Evolutionary conservation across 2,888 invertebrate genomes (phyloP).

Genomic region (Cosmia trapezina): DNA sequence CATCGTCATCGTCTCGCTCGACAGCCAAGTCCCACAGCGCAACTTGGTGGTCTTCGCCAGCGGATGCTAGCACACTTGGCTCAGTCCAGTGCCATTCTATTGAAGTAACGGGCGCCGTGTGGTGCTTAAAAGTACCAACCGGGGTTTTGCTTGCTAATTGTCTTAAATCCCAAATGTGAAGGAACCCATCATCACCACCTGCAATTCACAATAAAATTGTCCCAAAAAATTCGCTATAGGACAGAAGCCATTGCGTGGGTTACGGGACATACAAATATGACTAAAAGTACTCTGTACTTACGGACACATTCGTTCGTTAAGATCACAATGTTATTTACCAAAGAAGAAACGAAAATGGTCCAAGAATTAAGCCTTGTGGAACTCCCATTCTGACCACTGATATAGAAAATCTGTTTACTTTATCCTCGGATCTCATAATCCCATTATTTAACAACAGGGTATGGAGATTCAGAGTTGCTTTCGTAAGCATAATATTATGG

Average conservation of each 20-base stretch:
- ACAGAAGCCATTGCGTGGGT: neutral
- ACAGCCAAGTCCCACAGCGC: constrained; percentile 99
- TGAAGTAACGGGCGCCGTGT: constrained; percentile 97
- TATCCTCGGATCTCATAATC: neutral
- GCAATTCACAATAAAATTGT: constrained; percentile 52
- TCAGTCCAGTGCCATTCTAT: constrained; percentile 99
- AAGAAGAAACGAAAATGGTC: neutral
- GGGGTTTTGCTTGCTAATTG: constrained; percentile 94
- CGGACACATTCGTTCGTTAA: neutral
- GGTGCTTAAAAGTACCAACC: constrained; percentile 98
- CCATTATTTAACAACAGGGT: neutral
- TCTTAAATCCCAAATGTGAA: constrained; percentile 98
- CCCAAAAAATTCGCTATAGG: neutral
- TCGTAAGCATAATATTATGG: neutral
- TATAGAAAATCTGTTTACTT: neutral
- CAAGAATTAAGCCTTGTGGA: constrained; percentile 4
- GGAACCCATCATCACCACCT: constrained; percentile 98
- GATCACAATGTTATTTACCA: neutral
- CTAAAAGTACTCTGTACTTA: neutral
- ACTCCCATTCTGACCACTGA: neutral
- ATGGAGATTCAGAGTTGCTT: neutral
- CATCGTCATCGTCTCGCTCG: constrained; percentile 93
- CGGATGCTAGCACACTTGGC: constrained; percentile 97
- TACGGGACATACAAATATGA: neutral
- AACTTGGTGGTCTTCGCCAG: constrained; percentile 98